phyloP scores from a whole-genome alignment of 1,140 invertebrate genomes.

The Diprion similis region DNA sequence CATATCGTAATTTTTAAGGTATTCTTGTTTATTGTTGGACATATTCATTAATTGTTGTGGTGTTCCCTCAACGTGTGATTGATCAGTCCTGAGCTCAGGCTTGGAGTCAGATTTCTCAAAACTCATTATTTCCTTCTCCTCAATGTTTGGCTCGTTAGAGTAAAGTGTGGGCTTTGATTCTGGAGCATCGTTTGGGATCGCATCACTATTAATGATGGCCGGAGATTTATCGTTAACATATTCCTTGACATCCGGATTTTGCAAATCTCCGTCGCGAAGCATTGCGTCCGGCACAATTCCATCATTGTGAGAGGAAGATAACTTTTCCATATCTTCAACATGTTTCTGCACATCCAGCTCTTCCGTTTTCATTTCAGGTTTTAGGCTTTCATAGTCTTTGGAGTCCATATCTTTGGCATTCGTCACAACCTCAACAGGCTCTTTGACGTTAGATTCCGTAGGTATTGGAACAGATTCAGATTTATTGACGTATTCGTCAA shows the following conservation, averaged over 20 bases:
- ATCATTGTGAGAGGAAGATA: too few species aligned
- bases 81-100: neutral
- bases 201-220: neutral
- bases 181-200: neutral
- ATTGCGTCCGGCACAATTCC: too few species aligned
- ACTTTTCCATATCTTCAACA: neutral
- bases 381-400: neutral
- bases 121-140: neutral
- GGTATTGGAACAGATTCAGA: neutral
- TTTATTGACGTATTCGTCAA: conserved; percentile 20
- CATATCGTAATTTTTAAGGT: neutral
- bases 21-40: neutral
- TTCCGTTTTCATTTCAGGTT: neutral
- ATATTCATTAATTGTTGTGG: neutral
- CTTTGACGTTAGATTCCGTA: neutral
- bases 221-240: too few species aligned
- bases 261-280: neutral
- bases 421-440: neutral
- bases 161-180: neutral
- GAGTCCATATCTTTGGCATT: neutral
- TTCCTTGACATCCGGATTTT: neutral
- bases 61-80: neutral
- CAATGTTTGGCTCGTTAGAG: neutral
- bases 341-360: neutral
- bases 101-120: neutral